Base-by-base conservation (phyloP, 2,113 vertebrate genomes). In the Chrysochloris asiatica region DNA sequence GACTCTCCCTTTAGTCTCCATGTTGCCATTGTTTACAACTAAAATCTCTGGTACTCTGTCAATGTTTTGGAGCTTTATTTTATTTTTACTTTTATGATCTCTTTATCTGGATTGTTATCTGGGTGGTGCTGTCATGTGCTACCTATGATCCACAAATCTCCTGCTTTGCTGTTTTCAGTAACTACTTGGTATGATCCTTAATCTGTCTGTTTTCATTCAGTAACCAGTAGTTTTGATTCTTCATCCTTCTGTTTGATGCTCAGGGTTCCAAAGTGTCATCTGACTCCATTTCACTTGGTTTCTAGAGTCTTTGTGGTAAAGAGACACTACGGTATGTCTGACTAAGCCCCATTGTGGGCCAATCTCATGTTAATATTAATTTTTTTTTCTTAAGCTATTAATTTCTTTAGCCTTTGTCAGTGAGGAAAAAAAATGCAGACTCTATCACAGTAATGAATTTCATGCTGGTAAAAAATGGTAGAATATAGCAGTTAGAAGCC, bases 401-500 rank as follows among this genome's bases (percentile, higher is more conserved):
- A 28, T 56, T 94, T 63, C 8, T 94, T 89, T 88, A 79, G 33
- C 89, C 6, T 65, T 81, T 88, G 65, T 8, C 75, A 81, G 8
- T 81, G 43, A 91, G 50, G 8, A 33, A 41, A 79, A 16, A 67
- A 87, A 82, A 78, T 92, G 14, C 28, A 95, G 69, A 94, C 36
- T 78, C 8, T 38, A 84, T 82, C 22, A 71, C 1, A 50, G 10
- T 50, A 28, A 82, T 41, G 47, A 69, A 89, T 41, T 73, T 59
- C 17, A n/a, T 76, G 14, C 22, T 41, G 41, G 43, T 78, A 65
- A 71, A 52, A 56, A 83, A 33, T 59, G 45, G 11, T 71, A 47
- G 4, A 21, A 1, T 45, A 17, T 69, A 78, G 24, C 38, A 78
- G 17, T 22, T 36, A 71, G 21, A 17, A 89, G 26, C 1, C 21